These are phyloP conservation scores for Formica exsecta DNA, from an alignment of 1,140 invertebrate species.

Conservation along the genomic window DNA sequence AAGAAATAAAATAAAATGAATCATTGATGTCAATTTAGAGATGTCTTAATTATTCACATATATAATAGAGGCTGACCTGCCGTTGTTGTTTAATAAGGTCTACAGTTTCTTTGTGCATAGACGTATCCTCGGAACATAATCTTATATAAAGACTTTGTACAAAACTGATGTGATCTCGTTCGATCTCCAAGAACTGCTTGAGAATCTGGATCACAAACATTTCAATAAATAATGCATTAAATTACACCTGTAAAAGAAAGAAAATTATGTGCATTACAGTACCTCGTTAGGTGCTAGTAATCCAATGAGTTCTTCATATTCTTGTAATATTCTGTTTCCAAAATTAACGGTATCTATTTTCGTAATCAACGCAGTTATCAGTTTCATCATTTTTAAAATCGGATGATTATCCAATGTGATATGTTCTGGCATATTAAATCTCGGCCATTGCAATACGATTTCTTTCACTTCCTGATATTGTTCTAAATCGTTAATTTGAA, in stretches of 20 bases:
- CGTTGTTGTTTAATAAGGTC: constrained; percentile 79
- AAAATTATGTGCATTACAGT: constrained; percentile 26
- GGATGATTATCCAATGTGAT: constrained; percentile 76
- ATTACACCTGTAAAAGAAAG: constrained; percentile 26
- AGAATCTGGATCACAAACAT: constrained; percentile 72
- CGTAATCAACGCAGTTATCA: constrained; percentile 62
- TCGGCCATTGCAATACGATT: constrained; percentile 77
- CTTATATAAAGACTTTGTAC: constrained; percentile 81
- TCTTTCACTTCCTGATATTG: constrained; percentile 78
- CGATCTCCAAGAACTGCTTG: constrained; percentile 76
- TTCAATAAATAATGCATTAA: background rate
- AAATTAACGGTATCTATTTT: constrained; percentile 61
- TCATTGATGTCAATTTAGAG: constrained; percentile 19
- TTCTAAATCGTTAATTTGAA: constrained; percentile 72
- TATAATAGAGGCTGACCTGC: constrained; percentile 70
- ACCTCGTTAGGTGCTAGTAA: constrained; percentile 65
- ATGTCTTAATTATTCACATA: background rate
- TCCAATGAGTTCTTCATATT: constrained; percentile 80
- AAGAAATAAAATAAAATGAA: constrained; percentile 62
- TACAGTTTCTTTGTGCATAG: constrained; percentile 79
- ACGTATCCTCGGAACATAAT: constrained; percentile 76
- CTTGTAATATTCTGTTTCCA: constrained; percentile 76
- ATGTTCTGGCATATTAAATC: constrained; percentile 76
- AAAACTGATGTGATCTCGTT: constrained; percentile 69
- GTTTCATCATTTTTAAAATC: constrained; percentile 76